Conservation (phyloP, 35 echinoderm and acorn worm genomes). For the Acanthaster planci region DNA sequence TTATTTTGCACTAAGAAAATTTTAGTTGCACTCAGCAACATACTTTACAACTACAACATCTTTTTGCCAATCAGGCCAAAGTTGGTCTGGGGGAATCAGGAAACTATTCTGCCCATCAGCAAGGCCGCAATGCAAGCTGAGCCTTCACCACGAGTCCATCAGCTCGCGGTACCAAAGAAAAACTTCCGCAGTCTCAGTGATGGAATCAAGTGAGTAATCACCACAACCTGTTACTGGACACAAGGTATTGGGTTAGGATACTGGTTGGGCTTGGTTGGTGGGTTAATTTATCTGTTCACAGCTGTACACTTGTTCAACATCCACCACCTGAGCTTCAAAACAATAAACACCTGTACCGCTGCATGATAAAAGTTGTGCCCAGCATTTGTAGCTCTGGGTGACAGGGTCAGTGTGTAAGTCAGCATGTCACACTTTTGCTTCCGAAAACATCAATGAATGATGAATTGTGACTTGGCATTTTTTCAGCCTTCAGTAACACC, state of each 20-base stretch:
- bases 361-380: too few species aligned
- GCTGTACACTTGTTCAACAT: not conserved
- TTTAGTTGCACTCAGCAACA: too few species aligned
- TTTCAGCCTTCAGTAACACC: too few species aligned
- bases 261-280: too few species aligned
- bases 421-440: too few species aligned
- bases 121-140: conserved; percentile 68
- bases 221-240: too few species aligned
- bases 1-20: too few species aligned
- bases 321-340: not conserved
- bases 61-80: conserved; percentile 71
- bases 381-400: too few species aligned
- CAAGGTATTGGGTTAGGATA: too few species aligned
- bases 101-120: conserved; percentile 91
- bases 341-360: not conserved
- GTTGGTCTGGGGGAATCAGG: conserved; percentile 96
- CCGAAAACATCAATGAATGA: too few species aligned
- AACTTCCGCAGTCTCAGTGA: conserved; percentile 83
- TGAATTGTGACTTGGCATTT: too few species aligned
- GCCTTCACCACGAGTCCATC: conserved; percentile 59
- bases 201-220: conserved; percentile 69
- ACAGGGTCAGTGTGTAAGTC: too few species aligned
- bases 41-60: not conserved
- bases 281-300: not conserved
- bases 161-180: conserved; percentile 88